Evolutionary conservation across 1,140 invertebrate species (phyloP).

Genomic region (Harlomillsia oculata): DNA sequence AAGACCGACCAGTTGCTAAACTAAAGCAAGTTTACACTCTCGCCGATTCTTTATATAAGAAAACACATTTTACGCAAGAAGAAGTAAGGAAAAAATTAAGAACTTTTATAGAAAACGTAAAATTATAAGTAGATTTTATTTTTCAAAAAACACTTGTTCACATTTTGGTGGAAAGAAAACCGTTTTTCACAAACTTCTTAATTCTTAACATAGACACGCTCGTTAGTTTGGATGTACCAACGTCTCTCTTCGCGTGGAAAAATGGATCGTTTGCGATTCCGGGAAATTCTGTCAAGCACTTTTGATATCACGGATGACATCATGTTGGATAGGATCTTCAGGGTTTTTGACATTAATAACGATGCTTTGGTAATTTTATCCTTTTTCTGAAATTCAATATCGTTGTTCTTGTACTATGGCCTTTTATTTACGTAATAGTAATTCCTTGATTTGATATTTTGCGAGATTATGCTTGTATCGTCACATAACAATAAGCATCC

Average conservation of each 20-base stretch:
- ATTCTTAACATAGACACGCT: conserved; percentile 19
- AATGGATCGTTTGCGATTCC: conserved; percentile 30
- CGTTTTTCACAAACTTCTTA: background rate
- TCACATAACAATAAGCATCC: too few relatives aligned
- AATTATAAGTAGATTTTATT: background rate
- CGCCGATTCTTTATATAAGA: conserved; percentile 16
- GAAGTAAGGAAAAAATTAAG: too few relatives aligned
- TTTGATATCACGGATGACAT: conserved; percentile 33
- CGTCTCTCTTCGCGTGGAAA: background rate
- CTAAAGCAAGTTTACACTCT: conserved; percentile 11
- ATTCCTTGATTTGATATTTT: too few relatives aligned
- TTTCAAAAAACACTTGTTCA: background rate
- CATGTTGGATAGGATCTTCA: conserved; percentile 30
- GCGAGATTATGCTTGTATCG: too few relatives aligned
- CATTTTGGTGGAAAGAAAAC: background rate
- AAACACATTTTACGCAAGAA: conserved; percentile 23
- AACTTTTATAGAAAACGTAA: background rate
- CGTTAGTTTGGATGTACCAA: conserved; percentile 15
- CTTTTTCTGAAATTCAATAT: too few relatives aligned
- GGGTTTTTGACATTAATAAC: conserved; percentile 29
- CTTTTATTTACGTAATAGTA: too few relatives aligned
- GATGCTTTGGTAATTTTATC: conserved; percentile 19
- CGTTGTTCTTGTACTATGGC: too few relatives aligned
- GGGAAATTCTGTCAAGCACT: conserved; percentile 21
- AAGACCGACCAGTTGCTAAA: conserved; percentile 4